Conservation (phyloP, 1,140 invertebrate genomes). For the Ceratosolen solmsi region DNA sequence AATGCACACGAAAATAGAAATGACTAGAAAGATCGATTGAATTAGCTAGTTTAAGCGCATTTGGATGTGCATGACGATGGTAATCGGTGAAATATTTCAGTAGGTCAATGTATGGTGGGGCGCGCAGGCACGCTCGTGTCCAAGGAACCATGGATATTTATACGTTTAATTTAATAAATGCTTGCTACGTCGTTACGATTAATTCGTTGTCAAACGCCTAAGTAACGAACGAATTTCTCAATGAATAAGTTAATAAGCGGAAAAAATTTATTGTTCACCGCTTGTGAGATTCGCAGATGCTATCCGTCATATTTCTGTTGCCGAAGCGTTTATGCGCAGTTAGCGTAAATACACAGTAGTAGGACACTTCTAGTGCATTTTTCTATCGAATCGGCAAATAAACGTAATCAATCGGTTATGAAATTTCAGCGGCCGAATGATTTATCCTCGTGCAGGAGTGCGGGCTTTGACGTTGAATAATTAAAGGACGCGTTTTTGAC, state of each 20-base stretch:
- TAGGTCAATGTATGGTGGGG: too few relatives aligned
- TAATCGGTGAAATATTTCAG: too few relatives aligned
- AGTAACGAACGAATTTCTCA: neutral
- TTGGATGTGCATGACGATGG: too few relatives aligned
- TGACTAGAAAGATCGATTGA: too few relatives aligned
- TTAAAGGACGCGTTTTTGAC: neutral
- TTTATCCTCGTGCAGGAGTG: neutral
- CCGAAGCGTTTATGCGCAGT: neutral
- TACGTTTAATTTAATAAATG: neutral
- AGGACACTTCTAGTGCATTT: neutral
- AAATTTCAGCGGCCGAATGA: neutral
- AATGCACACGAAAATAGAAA: too few relatives aligned
- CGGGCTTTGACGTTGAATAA: neutral
- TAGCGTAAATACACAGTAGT: neutral
- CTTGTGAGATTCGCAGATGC: too few relatives aligned
- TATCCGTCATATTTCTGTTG: neutral
- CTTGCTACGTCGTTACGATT: neutral
- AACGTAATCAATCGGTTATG: neutral
- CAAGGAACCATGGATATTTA: too few relatives aligned
- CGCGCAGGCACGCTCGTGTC: neutral
- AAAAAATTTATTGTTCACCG: neutral
- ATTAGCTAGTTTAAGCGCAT: too few relatives aligned
- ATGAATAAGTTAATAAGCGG: neutral
- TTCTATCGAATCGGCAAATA: neutral
- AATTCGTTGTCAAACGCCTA: neutral